Evolutionary conservation across 2,113 vertebrate species (phyloP), one percentile per base, ranked within the genome.

Genomic region (Sprattus sprattus): DNA sequence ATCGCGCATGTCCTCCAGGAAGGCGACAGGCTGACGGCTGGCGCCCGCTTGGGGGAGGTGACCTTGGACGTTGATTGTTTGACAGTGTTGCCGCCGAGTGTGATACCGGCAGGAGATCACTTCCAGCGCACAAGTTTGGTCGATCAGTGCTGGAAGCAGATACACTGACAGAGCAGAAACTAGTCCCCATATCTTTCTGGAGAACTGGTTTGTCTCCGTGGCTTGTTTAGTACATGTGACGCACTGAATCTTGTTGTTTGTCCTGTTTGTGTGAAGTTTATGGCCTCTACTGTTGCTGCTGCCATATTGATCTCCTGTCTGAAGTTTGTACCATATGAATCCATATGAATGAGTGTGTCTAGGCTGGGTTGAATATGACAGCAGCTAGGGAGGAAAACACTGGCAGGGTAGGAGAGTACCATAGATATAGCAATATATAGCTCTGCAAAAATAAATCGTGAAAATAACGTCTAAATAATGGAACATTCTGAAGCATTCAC

Each of bases 41-140:
- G 67, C 28, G 49, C n/a, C 6, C 45, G 28, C 71, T 13, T 15
- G 71, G 45, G 57, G 47, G 64, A 22, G 49, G 64, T 25, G 57
- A 25, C 78, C 86, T 85, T 83, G 85, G 81, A 81, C 85, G 50
- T 71, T 82, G 81, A 67, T 20, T 86, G 45, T 83, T 22, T 71
- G 45, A 60, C 85, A 49, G 28, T 54, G 49, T 47, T 13, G 18
- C 39, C 49, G 20, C 52, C n/a, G 60, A 54, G 71, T 6, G 44
- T 75, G 49, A 75, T 81, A 9, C 47, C 52, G 32, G 71, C 71
- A 32, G 71, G 71, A 4, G 71, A 78, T 78, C 71, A 16, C 71
- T 78, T 32, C 71, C 13, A 78, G 28, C n/a, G 18, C 52, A 44
- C 82, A 84, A 44, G 67, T 47, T 71, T n/a, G 11, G 49, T 45